Evolutionary conservation across 2,888 invertebrate genomes (phyloP).

Genomic region (Andricus curvator): DNA sequence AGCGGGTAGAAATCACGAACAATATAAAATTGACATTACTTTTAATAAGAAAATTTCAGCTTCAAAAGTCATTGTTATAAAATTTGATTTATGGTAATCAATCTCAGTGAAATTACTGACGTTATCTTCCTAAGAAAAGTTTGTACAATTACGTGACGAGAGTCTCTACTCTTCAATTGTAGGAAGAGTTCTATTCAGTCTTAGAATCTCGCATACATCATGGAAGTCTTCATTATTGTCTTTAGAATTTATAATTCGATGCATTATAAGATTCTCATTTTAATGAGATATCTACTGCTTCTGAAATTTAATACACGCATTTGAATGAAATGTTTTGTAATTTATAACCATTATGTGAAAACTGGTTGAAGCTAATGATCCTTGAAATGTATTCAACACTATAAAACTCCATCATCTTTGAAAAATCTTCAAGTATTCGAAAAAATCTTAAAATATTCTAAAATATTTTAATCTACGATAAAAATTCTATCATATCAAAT

Average conservation of each 20-base stretch:
- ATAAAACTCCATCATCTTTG: constrained; percentile 7
- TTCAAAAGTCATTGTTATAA: neutral
- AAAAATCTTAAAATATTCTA: neutral
- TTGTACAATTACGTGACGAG: constrained; percentile 28
- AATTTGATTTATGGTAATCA: constrained; percentile 13
- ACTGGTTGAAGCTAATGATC: constrained; percentile 25
- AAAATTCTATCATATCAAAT: neutral
- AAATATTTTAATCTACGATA: neutral
- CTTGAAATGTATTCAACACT: constrained; percentile 33
- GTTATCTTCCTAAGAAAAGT: neutral
- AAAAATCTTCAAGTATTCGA: neutral
- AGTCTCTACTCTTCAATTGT: constrained; percentile 8
- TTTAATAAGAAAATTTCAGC: neutral
- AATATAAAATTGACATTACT: constrained; percentile 7
- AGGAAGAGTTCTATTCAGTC: constrained; percentile 34
- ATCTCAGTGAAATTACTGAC: constrained; percentile 6
- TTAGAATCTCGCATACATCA: constrained; percentile 12
- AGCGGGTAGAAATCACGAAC: neutral
- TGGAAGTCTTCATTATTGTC: constrained; percentile 35
- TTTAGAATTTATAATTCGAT: constrained; percentile 34
- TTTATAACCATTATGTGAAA: constrained; percentile 34
- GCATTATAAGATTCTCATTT: constrained; percentile 30
- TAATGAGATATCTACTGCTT: constrained; percentile 38
- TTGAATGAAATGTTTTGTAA: constrained; percentile 5
- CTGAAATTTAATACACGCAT: constrained; percentile 8